Evolutionary conservation across 1,140 invertebrate genomes (phyloP), one percentile per base, ranked within the genome.

Genomic region (Cecropterus lyciades): DNA sequence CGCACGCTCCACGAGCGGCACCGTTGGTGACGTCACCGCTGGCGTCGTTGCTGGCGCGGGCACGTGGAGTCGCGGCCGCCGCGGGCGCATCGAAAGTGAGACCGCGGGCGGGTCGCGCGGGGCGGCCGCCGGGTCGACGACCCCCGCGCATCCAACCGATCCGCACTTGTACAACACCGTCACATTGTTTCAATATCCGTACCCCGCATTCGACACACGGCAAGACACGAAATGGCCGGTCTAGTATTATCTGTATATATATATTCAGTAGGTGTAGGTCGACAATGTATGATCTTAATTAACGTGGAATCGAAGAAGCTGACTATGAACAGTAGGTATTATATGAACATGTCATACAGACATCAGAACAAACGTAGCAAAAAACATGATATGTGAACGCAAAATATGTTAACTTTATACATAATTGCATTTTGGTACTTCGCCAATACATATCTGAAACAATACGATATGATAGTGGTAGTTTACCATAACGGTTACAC

Each of bases 51-150:
- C 69, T 72, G 73, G 79, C 76, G 78, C 69, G 70, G 84, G 84
- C 87, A 88, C 87, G 85, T 90, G 86, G 85, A 79, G 81, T 77
- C 75, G 73, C 72, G 67, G 80, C 77, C 79, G 81, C 82, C 86
- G 84, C 87, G 75, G 83, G 80, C 89, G 86, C 87, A 91, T 87
- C 83, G 89, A 89, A 89, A 91, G 89, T 89, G 87, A 89, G 87
- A 86, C 87, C 75, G 79, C 75, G 79, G 65, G 67, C 46, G 65
- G 66, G 69, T 52, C 69, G 65, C 43, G 70, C 59, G 73, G 27
- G 64, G 72, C 63, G 71, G 76, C 75, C 57, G 71, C 69, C 76
- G 73, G 85, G 82, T 87, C 85, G 71, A 82, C 69, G 84, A 89
- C 79, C 87, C 72, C 46, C 72, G 79, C 83, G 77, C 84, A 85